Evolutionary conservation across 2,797 vertebrate species (phyloP).

Genomic region (Furcifer pardalis): DNA sequence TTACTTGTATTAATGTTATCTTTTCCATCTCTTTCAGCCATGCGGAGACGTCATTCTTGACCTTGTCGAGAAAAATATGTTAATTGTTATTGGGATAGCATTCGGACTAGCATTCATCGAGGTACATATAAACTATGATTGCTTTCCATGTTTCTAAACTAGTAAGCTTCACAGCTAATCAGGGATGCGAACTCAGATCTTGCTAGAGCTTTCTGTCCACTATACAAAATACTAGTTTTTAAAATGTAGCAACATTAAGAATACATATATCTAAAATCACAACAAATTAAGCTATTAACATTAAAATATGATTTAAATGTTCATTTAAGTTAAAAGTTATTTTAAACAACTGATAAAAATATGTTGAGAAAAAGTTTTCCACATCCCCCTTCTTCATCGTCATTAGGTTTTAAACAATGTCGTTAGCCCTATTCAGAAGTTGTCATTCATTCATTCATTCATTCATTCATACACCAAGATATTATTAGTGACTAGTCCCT

Average conservation of each 20-base stretch:
- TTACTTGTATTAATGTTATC: conserved; percentile 15
- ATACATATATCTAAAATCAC: neutral
- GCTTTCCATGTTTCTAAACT: neutral
- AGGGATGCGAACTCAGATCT: neutral
- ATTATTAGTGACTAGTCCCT: too few species aligned
- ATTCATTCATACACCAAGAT: too few species aligned
- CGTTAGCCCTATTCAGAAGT: too few species aligned
- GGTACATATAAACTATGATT: conserved; percentile 66
- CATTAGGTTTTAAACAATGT: too few species aligned
- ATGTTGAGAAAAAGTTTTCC: too few species aligned
- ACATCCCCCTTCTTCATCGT: too few species aligned
- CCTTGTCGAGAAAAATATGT: conserved; percentile 36
- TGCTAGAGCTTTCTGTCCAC: too few species aligned
- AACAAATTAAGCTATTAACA: neutral
- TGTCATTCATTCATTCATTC: too few species aligned
- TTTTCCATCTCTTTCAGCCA: conserved; percentile 61
- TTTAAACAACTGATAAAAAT: too few species aligned
- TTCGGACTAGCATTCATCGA: conserved; percentile 78
- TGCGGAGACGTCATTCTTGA: conserved; percentile 57
- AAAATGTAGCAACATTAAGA: neutral
- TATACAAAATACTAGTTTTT: neutral
- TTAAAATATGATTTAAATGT: neutral
- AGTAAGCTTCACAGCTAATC: neutral
- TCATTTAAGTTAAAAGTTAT: too few species aligned
- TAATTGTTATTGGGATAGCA: conserved; percentile 69